A percentile compares a stretch with the other conserved stretches of the same genome.
Conservation (phyloP, 1,140 invertebrate genomes). For the Trachymyrmex cornetzi region DNA sequence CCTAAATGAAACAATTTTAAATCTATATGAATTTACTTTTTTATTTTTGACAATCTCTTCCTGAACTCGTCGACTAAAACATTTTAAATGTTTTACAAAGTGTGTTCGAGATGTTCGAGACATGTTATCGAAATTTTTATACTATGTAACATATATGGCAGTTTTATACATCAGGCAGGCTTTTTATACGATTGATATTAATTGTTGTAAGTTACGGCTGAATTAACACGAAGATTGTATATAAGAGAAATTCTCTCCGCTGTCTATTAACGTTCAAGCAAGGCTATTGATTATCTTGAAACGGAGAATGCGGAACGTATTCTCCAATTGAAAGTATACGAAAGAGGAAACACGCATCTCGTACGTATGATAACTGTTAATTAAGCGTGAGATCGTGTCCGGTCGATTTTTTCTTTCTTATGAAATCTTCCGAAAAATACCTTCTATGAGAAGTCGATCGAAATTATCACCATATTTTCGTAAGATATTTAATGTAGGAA, state of each 20-base stretch:
- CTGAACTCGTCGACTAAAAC: neutral
- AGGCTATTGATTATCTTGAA: conserved; percentile 53
- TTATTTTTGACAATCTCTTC: neutral
- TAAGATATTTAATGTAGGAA: neutral
- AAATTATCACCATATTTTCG: neutral
- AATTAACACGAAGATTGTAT: conserved; percentile 22
- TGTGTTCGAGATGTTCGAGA: no score
- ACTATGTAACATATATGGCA: neutral
- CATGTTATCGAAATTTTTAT: neutral
- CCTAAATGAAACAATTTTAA: neutral
- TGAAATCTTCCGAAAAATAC: neutral
- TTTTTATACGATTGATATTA: conserved; percentile 18
- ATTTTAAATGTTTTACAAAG: neutral
- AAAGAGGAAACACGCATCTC: conserved; percentile 12
- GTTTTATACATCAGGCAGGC: neutral
- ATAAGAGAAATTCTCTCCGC: conserved; percentile 15
- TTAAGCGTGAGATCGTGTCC: conserved; percentile 16
- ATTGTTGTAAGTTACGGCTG: conserved; percentile 31
- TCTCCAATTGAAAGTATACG: neutral
- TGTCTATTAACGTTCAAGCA: conserved; percentile 35
- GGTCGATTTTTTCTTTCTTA: neutral
- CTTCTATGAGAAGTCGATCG: neutral
- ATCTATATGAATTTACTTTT: neutral
- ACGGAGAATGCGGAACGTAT: conserved; percentile 40
- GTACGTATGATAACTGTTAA: conserved; percentile 1